phyloP scores from a whole-genome alignment of 2,888 invertebrate species.

The Linyphia triangularis region DNA sequence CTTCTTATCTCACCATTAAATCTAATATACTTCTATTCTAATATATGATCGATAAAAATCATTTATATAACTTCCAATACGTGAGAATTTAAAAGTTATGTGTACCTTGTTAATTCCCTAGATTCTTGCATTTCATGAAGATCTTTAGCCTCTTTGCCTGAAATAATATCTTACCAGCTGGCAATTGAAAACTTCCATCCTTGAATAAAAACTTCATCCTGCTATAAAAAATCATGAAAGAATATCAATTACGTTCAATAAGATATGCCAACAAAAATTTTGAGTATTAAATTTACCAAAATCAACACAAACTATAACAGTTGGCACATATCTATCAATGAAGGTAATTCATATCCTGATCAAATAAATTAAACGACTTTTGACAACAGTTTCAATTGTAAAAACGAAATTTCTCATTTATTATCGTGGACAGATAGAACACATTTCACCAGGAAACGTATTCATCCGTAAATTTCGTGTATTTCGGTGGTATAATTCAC shows the following conservation, averaged over 20 bases:
- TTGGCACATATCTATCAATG: not conserved
- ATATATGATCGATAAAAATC: too few relatives aligned
- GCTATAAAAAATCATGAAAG: not conserved
- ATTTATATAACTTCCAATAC: too few relatives aligned
- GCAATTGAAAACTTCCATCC: not conserved
- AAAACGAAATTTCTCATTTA: conserved; percentile 37
- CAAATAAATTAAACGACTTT: not conserved
- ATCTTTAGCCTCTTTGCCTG: too few relatives aligned
- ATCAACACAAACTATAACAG: not conserved
- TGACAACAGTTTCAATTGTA: conserved; percentile 18
- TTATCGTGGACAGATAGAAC: conserved; percentile 8
- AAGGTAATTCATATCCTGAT: not conserved
- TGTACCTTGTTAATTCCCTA: too few relatives aligned
- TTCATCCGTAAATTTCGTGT: not conserved
- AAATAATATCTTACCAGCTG: too few relatives aligned
- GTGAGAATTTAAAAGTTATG: too few relatives aligned
- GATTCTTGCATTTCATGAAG: too few relatives aligned
- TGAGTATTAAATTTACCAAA: not conserved
- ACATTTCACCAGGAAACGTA: not conserved
- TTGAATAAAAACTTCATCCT: not conserved
- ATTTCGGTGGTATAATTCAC: conserved; percentile 4
- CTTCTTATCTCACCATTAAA: too few relatives aligned
- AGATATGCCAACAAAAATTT: not conserved
- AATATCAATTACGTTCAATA: not conserved
- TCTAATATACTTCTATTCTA: too few relatives aligned